phyloP scores from a whole-genome alignment of 2,113 vertebrate genomes.

The Epinephelus cyanopodus region DNA sequence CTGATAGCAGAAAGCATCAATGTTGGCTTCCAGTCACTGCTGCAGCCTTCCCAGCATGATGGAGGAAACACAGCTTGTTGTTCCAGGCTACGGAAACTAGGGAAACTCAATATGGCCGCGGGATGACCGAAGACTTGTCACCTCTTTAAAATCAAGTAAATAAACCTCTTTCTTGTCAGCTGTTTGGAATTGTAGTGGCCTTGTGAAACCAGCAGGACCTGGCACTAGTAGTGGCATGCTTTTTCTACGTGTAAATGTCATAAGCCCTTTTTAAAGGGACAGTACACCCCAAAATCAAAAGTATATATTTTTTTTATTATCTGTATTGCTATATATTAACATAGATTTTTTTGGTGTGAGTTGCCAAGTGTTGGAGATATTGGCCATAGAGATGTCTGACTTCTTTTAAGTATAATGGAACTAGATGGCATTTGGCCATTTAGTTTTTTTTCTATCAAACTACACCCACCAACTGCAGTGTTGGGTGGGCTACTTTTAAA shows the following conservation, averaged over 20 bases:
- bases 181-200: constrained; percentile 64
- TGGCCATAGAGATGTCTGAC: no score
- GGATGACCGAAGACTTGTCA: constrained; percentile 67
- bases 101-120: constrained; percentile 57
- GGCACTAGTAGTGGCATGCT: constrained; percentile 30
- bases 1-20: constrained; percentile 48
- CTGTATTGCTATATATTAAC: no score
- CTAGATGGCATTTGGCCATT: no score
- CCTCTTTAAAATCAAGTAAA: constrained; percentile 77
- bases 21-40: constrained; percentile 29
- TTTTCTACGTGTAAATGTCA: constrained; percentile 1
- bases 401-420: no score
- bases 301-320: no score
- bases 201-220: constrained; percentile 35
- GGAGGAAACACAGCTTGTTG: constrained; percentile 44
- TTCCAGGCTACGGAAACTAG: constrained; percentile 48
- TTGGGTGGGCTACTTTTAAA: no score
- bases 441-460: no score
- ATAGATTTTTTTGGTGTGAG: no score
- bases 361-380: no score
- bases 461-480: no score
- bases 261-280: neutral
- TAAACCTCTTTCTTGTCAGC: constrained; percentile 61
- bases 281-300: no score
- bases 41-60: constrained; percentile 21